Evolutionary conservation across 2,888 invertebrate species (phyloP).

Genomic region (Heliconius erato): DNA sequence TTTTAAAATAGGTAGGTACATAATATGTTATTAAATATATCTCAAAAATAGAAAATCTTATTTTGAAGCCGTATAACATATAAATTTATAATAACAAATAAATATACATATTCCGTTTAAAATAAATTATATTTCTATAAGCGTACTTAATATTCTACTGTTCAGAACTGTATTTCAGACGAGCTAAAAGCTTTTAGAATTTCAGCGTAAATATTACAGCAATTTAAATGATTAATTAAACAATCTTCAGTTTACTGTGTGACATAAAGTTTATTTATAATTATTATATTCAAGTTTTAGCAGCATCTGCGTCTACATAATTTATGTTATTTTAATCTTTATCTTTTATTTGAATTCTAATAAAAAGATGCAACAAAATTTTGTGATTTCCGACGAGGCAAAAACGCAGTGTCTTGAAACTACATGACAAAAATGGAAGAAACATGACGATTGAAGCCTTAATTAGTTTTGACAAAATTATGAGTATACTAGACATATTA

Average conservation of each 20-base stretch:
- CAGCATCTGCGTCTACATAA: no score
- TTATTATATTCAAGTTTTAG: not conserved
- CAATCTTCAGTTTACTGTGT: constrained; percentile 4
- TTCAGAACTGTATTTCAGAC: not conserved
- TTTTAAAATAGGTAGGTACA: not conserved
- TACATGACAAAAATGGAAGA: no score
- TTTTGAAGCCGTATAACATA: not conserved
- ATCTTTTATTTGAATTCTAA: no score
- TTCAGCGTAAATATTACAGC: constrained; percentile 17
- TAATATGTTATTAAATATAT: no score
- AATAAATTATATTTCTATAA: constrained; percentile 9
- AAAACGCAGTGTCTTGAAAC: not conserved
- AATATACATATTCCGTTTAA: not conserved
- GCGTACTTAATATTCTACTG: constrained; percentile 5
- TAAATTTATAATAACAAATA: not conserved
- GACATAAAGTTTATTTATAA: not conserved
- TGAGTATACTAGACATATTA: not conserved
- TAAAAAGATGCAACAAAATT: no score
- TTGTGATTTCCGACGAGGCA: no score
- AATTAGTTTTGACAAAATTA: not conserved
- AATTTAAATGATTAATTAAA: constrained; percentile 20
- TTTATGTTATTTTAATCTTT: no score
- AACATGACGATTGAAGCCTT: not conserved
- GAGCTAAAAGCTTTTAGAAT: constrained; percentile 21
- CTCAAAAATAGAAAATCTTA: not conserved